phyloP scores from a whole-genome alignment of 2,888 invertebrate genomes.

The Cephus pulcher region DNA sequence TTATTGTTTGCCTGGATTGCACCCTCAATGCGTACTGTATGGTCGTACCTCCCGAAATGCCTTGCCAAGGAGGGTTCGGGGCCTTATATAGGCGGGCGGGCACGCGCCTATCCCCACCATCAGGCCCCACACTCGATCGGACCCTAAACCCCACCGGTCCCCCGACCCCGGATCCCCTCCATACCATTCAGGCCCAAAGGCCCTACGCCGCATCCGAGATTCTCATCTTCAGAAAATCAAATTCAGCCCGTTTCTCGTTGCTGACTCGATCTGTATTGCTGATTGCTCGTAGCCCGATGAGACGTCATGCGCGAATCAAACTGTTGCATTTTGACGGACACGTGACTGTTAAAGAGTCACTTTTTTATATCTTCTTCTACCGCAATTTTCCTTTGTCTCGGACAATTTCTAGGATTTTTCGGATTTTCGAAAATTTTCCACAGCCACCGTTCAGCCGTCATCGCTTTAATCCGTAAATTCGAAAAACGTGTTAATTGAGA shows the following conservation, averaged over 20 bases:
- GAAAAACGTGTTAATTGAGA: not conserved
- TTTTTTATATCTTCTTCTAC: no score
- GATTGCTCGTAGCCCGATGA: no score
- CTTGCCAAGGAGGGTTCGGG: conserved; percentile 60
- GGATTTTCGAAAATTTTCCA: not conserved
- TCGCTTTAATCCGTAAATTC: not conserved
- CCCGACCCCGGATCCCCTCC: conserved; percentile 63
- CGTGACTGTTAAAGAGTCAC: no score
- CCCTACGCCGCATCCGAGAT: conserved; percentile 59
- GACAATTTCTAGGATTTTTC: no score
- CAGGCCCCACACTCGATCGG: conserved; percentile 65
- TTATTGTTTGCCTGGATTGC: not conserved
- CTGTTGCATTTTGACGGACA: no score
- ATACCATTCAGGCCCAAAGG: conserved; percentile 62
- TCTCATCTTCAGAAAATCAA: conserved; percentile 52
- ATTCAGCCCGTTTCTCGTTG: not conserved
- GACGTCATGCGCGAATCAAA: no score
- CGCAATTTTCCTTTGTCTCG: no score
- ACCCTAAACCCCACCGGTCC: conserved; percentile 65
- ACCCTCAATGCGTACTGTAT: conserved; percentile 55
- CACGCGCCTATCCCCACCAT: conserved; percentile 74
- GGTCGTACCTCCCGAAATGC: conserved; percentile 65
- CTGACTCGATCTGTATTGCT: not conserved
- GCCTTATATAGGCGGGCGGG: conserved; percentile 68
- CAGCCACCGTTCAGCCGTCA: not conserved